Evolutionary conservation across 1,140 invertebrate genomes (phyloP).

Genomic region (Cydia splendana): DNA sequence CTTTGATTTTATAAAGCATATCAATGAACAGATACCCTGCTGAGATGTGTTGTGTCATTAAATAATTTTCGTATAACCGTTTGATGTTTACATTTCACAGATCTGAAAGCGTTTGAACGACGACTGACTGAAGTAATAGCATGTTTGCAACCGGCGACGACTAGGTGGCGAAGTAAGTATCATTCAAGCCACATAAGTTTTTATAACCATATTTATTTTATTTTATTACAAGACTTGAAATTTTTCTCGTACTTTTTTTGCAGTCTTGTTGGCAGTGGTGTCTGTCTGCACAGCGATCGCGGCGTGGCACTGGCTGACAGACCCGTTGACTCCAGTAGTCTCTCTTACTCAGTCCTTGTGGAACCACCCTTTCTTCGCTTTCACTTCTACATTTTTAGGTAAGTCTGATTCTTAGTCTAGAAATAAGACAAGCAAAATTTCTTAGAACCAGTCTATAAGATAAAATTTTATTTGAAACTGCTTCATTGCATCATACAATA

Average conservation of each 20-base stretch:
- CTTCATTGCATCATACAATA: no score
- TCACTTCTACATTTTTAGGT: conserved; percentile 92
- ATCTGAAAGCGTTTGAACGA: conserved; percentile 97
- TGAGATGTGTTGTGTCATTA: conserved; percentile 20
- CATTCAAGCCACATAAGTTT: conserved; percentile 1
- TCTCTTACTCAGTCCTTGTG: conserved; percentile 94
- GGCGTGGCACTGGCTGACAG: conserved; percentile 96
- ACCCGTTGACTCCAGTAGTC: conserved; percentile 93
- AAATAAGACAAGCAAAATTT: not conserved
- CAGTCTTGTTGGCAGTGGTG: conserved; percentile 91
- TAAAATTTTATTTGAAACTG: no score
- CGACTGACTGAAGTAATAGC: conserved; percentile 97
- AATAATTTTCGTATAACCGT: conserved; percentile 46
- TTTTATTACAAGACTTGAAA: conserved; percentile 8
- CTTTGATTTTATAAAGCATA: conserved; percentile 19
- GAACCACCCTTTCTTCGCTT: conserved; percentile 98
- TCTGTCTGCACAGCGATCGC: conserved; percentile 94
- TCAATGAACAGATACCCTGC: conserved; percentile 3
- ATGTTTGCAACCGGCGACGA: conserved; percentile 93
- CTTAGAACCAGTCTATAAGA: not conserved
- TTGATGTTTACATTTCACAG: conserved; percentile 81
- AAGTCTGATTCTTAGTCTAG: conserved; percentile 39
- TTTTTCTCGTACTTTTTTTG: conserved; percentile 60
- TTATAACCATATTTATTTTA: conserved; percentile 23
- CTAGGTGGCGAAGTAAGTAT: conserved; percentile 93